These are phyloP conservation scores for Garrulus glandarius DNA, from an alignment of 2,797 vertebrate species.

Conservation along the genomic window DNA sequence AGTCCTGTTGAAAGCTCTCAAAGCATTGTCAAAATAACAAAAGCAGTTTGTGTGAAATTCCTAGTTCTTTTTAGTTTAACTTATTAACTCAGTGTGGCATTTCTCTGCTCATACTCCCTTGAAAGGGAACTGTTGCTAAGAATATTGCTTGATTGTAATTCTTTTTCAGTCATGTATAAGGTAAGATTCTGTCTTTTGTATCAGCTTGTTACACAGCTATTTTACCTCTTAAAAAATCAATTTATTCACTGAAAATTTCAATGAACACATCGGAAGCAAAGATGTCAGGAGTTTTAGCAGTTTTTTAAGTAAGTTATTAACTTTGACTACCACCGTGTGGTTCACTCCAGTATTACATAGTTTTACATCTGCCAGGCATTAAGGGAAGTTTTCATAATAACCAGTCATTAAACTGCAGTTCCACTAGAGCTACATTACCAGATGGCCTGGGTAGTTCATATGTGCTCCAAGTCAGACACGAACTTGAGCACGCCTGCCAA, in stretches of 20 bases:
- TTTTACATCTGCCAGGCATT: not conserved
- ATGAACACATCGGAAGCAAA: constrained; percentile 20
- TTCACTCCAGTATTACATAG: constrained; percentile 68
- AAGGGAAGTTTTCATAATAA: constrained; percentile 1
- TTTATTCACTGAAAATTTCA: constrained; percentile 41
- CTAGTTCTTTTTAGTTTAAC: not conserved
- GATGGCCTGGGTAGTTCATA: not conserved
- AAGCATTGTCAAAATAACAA: constrained; percentile 10
- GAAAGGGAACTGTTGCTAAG: not conserved
- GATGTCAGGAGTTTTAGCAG: not conserved
- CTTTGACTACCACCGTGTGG: constrained; percentile 81
- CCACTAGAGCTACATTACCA: not conserved
- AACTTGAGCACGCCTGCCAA: not conserved
- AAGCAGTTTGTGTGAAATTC: not conserved
- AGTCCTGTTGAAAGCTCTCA: not conserved
- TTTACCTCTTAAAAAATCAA: constrained; percentile 35
- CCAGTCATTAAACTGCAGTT: not conserved
- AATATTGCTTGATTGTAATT: not conserved
- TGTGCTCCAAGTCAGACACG: not conserved
- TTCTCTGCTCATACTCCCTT: not conserved
- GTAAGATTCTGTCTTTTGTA: not conserved
- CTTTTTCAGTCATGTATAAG: not conserved
- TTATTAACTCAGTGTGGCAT: not conserved
- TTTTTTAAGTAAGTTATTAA: constrained; percentile 73
- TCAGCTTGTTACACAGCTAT: constrained; percentile 4